Evolutionary conservation across 2,113 vertebrate genomes (phyloP), one percentile per base, ranked within the genome.

Genomic region (Chionis minor): DNA sequence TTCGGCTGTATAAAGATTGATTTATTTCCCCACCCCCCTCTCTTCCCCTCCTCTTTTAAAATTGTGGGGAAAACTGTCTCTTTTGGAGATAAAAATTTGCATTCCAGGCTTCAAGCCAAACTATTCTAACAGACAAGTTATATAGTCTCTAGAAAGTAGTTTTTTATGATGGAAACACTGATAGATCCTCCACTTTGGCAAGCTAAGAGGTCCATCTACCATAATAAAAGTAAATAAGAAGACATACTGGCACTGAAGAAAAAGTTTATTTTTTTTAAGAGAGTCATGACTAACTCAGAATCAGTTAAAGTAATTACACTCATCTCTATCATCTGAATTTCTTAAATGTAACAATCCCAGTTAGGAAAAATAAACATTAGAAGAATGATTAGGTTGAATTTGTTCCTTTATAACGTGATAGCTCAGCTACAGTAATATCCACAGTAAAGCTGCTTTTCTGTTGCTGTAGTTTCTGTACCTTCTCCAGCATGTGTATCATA

Each of bases 91-190:
- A 91, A 88, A 92, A 97, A 98, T 98, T 98, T 98, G 97, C 97
- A 97, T 98, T 98, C 97, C 8, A 9, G 98, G 97, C 97, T 97
- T 92, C 65, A 42, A 73, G 97, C 98, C 98, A 98, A 94, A 67
- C 83, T 96, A 81, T 97, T 98, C 97, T 96, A 98, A 97, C 93
- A 97, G 92, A 80, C 84, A 96, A 97, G 90, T 97, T 97, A 96
- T 81, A 80, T 88, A 92, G 89, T 90, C 83, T 96, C 93, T 96
- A 79, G 89, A 94, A 98, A 97, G 90, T 97, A 92, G 72, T 83
- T 52, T 96, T 98, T 98, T 96, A 92, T 89, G 72, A 93, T 91
- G 84, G 71, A 96, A 98, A 95, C 32, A 3, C 35, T 92, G 89
- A 97, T 82, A 72, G 82, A 95, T 86, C 69, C 89, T 97, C 86